A percentile compares a stretch with the other conserved stretches of the same genome.
These are phyloP conservation scores for Scaptomyza hsui DNA, from an alignment of 1,140 invertebrate species.

Conservation along the genomic window DNA sequence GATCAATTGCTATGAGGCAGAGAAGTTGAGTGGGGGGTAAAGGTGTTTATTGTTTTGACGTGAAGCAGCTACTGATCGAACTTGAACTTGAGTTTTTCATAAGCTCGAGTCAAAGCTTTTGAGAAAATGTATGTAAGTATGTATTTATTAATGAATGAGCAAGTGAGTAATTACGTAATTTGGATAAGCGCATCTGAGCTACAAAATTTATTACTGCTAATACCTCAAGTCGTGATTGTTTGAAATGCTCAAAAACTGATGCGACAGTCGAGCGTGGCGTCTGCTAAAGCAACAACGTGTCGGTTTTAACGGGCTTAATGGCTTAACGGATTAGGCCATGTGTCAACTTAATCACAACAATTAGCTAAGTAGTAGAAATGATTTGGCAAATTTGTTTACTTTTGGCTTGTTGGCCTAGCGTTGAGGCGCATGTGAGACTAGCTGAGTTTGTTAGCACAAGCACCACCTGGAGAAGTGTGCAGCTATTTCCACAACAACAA, in stretches of 20 bases:
- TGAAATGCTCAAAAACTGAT: neutral
- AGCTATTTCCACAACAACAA: conserved; percentile 24
- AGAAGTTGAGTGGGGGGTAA: neutral
- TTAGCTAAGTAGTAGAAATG: conserved; percentile 8
- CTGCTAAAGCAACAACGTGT: conserved; percentile 32
- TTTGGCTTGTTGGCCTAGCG: neutral
- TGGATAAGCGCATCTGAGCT: conserved; percentile 30
- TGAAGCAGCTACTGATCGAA: conserved; percentile 46
- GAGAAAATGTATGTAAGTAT: conserved; percentile 1
- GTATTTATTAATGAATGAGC: conserved; percentile 30
- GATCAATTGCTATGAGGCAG: neutral
- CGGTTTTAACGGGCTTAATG: conserved; percentile 24
- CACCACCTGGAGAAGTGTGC: conserved; percentile 9
- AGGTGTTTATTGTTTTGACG: conserved; percentile 41
- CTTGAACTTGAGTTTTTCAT: conserved; percentile 24
- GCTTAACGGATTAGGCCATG: conserved; percentile 23
- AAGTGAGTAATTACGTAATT: conserved; percentile 34
- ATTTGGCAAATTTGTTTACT: conserved; percentile 17
- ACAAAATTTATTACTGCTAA: conserved; percentile 12
- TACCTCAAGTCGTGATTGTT: conserved; percentile 17
- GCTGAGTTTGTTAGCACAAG: neutral
- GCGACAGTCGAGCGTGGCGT: conserved; percentile 46
- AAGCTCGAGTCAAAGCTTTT: conserved; percentile 8
- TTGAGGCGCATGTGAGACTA: conserved; percentile 23
- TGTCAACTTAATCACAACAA: neutral